Percentiles rank a stretch among this genome's conserved stretches.
These are phyloP conservation scores for Gambusia affinis DNA, from an alignment of 2,113 vertebrate genomes.

Conservation along the genomic window DNA sequence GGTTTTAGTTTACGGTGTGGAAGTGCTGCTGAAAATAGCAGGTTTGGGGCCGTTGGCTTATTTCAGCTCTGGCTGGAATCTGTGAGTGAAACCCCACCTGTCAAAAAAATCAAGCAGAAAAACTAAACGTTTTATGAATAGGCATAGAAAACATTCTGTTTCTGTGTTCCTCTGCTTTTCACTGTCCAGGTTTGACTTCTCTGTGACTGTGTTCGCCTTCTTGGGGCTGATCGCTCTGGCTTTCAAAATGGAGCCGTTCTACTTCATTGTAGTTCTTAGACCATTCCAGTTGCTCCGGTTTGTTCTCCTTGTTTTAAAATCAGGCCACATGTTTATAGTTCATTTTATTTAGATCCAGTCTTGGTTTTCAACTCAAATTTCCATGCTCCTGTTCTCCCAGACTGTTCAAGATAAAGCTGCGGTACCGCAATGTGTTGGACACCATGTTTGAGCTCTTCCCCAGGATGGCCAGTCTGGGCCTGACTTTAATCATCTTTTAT, in stretches of 20 bases:
- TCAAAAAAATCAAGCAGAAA: neutral
- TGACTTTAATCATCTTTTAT: conserved; percentile 97
- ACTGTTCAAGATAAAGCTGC: conserved; percentile 94
- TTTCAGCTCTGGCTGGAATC: conserved; percentile 96
- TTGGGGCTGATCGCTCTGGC: conserved; percentile 91
- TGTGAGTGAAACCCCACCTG: conserved; percentile 83
- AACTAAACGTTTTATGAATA: neutral
- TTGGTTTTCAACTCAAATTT: neutral
- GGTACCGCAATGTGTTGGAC: conserved; percentile 95
- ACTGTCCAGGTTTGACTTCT: conserved; percentile 91
- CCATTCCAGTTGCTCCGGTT: conserved; percentile 95
- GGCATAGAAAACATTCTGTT: neutral
- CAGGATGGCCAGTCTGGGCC: conserved; percentile 95
- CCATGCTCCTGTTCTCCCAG: conserved; percentile 64
- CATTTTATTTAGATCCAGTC: neutral
- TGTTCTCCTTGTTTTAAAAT: neutral
- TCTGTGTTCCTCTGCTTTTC: neutral
- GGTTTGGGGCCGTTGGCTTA: conserved; percentile 93
- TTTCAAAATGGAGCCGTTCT: conserved; percentile 95
- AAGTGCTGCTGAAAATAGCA: conserved; percentile 91
- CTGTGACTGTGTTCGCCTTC: conserved; percentile 91
- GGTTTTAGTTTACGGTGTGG: conserved; percentile 86
- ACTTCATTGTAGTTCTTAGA: conserved; percentile 94
- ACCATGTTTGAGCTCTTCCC: conserved; percentile 98
- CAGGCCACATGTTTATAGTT: no score